These are phyloP conservation scores for Latrodectus elegans DNA, from an alignment of 2,888 invertebrate genomes.

Conservation along the genomic window DNA sequence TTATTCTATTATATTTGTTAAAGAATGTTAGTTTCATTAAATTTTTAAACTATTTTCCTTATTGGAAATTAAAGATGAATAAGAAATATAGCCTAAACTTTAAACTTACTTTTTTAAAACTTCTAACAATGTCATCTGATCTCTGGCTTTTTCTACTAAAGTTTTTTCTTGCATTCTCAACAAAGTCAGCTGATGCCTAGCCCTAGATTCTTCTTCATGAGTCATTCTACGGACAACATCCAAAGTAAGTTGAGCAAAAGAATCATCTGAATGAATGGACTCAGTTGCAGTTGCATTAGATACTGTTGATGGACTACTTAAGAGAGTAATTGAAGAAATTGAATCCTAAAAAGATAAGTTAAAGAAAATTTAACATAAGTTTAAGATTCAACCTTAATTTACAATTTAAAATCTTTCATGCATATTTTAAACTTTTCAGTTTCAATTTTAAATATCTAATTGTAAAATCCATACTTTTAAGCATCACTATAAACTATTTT, in stretches of 20 bases:
- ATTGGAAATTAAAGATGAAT: too few species aligned
- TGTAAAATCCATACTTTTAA: too few species aligned
- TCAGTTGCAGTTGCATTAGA: constrained; percentile 24
- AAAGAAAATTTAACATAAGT: too few species aligned
- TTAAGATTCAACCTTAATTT: too few species aligned
- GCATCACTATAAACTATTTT: too few species aligned
- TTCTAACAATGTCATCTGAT: constrained; percentile 81
- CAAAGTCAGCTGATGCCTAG: constrained; percentile 81
- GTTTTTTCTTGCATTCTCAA: constrained; percentile 82
- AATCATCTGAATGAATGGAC: constrained; percentile 72
- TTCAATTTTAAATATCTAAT: too few species aligned
- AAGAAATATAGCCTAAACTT: constrained; percentile 32
- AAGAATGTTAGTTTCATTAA: too few species aligned
- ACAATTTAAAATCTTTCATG: too few species aligned
- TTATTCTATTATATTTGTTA: too few species aligned
- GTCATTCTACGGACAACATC: constrained; percentile 78
- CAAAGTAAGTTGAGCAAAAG: constrained; percentile 75
- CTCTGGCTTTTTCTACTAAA: constrained; percentile 81
- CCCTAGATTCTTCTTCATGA: constrained; percentile 81
- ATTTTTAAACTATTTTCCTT: too few species aligned
- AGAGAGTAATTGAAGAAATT: constrained; percentile 36
- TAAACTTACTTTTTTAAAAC: constrained; percentile 79
- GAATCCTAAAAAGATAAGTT: constrained; percentile 48
- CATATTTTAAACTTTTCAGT: too few species aligned
- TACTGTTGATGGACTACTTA: constrained; percentile 26